A percentile compares a stretch with the other conserved stretches of the same genome.
Conservation (phyloP, 1,140 invertebrate genomes). For the Hylaeus anthracinus region DNA sequence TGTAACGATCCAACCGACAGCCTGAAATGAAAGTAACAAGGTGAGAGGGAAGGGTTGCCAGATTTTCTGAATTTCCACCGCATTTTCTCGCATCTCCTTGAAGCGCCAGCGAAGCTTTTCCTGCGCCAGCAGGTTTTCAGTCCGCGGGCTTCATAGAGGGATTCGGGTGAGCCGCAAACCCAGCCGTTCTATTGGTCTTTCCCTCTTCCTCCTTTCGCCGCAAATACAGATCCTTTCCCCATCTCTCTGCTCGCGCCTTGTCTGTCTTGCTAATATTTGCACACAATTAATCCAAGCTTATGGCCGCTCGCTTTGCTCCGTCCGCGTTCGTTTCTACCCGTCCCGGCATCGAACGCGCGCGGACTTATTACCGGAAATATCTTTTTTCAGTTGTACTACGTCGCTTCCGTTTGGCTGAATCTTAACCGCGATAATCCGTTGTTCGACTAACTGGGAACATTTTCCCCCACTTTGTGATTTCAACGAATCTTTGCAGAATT, state of each 20-base stretch:
- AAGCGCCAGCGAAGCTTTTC: slow-evolving; percentile 73
- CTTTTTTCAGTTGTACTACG: not conserved
- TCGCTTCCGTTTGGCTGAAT: no score
- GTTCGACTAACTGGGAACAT: not conserved
- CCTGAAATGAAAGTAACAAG: not conserved
- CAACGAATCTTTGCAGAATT: not conserved
- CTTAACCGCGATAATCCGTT: not conserved
- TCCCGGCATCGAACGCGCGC: slow-evolving; percentile 17
- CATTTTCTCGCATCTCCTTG: slow-evolving; percentile 73
- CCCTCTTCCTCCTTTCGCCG: slow-evolving; percentile 4
- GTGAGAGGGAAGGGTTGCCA: slow-evolving; percentile 19
- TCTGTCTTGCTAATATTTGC: slow-evolving; percentile 74
- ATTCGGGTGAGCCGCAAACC: slow-evolving; percentile 68
- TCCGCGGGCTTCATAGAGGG: slow-evolving; percentile 62
- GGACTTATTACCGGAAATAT: slow-evolving; percentile 30
- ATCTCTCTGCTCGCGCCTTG: slow-evolving; percentile 24
- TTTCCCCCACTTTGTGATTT: not conserved
- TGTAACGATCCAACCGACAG: slow-evolving; percentile 28
- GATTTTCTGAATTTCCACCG: slow-evolving; percentile 71
- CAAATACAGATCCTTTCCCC: not conserved
- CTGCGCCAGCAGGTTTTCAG: slow-evolving; percentile 78
- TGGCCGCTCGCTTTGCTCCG: slow-evolving; percentile 31
- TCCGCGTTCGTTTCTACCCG: slow-evolving; percentile 33
- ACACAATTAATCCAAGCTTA: slow-evolving; percentile 75
- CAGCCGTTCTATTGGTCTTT: slow-evolving; percentile 32